Conservation (phyloP, 2,113 vertebrate genomes). For the Lycocorax pyrrhopterus region DNA sequence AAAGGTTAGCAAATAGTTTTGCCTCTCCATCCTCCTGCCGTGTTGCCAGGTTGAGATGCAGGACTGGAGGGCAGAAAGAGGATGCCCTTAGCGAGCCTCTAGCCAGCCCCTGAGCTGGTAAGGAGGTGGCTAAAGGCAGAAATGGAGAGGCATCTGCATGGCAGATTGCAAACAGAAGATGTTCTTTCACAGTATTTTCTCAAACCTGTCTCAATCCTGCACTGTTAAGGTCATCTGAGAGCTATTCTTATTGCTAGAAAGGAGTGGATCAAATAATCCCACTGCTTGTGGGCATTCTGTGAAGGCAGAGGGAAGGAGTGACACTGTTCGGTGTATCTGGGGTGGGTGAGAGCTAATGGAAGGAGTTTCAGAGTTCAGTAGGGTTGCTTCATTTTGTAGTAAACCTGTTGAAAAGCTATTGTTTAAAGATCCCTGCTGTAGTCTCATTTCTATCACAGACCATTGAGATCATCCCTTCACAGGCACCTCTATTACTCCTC, state of each 20-base stretch:
- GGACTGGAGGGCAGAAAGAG: background rate
- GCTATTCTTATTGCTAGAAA: background rate
- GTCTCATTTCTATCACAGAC: background rate
- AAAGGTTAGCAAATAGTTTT: background rate
- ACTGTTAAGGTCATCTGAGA: background rate
- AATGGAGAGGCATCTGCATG: background rate
- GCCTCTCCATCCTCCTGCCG: background rate
- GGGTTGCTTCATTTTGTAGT: background rate
- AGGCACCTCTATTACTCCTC: background rate
- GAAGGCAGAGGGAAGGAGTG: background rate
- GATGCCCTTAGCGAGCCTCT: background rate
- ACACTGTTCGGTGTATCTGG: background rate
- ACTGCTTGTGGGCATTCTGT: background rate
- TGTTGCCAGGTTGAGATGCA: background rate
- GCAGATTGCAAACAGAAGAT: background rate
- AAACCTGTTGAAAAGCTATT: background rate
- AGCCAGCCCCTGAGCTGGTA: background rate
- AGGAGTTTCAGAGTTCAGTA: background rate
- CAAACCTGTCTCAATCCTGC: background rate
- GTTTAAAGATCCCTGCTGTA: background rate
- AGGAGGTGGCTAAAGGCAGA: background rate
- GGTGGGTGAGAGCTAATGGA: background rate
- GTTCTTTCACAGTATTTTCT: background rate
- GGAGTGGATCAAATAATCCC: background rate
- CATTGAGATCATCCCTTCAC: background rate